phyloP scores from a whole-genome alignment of 1,140 invertebrate genomes.

The Eriosoma lanigerum region DNA sequence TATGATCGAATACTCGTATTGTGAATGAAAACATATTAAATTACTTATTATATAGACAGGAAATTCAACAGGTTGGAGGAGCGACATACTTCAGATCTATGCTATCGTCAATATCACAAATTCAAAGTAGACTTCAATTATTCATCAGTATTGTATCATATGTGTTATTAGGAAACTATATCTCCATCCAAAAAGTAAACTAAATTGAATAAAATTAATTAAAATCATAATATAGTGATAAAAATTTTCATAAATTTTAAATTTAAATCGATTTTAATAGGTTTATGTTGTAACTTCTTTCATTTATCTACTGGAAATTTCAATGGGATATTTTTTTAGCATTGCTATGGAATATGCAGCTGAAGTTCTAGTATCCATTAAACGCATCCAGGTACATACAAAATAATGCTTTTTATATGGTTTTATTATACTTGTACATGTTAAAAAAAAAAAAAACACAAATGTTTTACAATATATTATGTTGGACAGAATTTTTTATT shows the following conservation, averaged over 20 bases:
- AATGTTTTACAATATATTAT: no score
- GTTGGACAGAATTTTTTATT: not conserved
- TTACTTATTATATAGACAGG: slow-evolving; percentile 57
- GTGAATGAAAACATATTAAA: no score
- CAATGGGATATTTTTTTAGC: slow-evolving; percentile 67
- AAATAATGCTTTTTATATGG: no score
- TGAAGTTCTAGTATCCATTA: not conserved
- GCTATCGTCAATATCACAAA: slow-evolving; percentile 73
- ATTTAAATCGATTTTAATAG: no score
- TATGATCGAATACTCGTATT: no score
- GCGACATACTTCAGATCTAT: slow-evolving; percentile 74
- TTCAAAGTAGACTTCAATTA: slow-evolving; percentile 73
- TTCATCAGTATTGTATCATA: slow-evolving; percentile 77
- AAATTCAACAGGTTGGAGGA: slow-evolving; percentile 67
- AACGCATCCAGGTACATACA: not conserved
- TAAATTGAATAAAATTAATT: not conserved
- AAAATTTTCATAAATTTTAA: slow-evolving; percentile 67
- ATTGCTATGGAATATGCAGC: slow-evolving; percentile 59
- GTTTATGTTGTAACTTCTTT: no score
- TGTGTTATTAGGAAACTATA: slow-evolving; percentile 68
- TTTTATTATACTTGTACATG: no score
- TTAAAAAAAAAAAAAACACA: no score
- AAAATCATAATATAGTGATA: no score
- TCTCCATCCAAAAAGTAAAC: slow-evolving; percentile 73
- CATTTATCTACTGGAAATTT: no score